phyloP scores from a whole-genome alignment of 2,888 invertebrate species.

The Drosophila antonietae region DNA sequence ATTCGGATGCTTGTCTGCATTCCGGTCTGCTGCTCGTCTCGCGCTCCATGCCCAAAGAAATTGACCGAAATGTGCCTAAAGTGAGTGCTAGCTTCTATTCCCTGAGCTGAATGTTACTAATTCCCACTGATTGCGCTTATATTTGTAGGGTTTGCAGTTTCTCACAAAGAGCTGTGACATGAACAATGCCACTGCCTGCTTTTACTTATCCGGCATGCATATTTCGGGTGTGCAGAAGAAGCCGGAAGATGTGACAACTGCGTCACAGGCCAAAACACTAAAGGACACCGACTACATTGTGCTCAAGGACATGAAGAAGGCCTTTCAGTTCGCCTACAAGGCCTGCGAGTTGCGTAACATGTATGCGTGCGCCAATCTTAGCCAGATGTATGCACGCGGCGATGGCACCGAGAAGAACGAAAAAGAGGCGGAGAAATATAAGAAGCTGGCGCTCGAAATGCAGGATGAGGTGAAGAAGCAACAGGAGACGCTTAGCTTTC shows the following conservation, averaged over 20 bases:
- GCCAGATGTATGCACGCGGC: constrained; percentile 93
- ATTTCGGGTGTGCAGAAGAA: constrained; percentile 89
- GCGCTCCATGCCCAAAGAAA: constrained; percentile 85
- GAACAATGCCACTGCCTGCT: constrained; percentile 90
- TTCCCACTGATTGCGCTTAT: neutral
- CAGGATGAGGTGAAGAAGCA: constrained; percentile 88
- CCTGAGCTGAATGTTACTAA: neutral
- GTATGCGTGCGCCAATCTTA: constrained; percentile 95
- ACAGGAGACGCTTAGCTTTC: constrained; percentile 85
- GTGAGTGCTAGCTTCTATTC: constrained; percentile 69
- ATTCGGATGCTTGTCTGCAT: constrained; percentile 90
- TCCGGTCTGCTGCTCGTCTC: constrained; percentile 90
- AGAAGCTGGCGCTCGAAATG: constrained; percentile 89
- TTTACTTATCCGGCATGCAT: constrained; percentile 92
- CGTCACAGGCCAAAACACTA: constrained; percentile 3
- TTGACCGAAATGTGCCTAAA: constrained; percentile 87
- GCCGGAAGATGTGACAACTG: constrained; percentile 75
- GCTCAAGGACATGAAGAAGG: constrained; percentile 90
- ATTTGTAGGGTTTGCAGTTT: constrained; percentile 86
- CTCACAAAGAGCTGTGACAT: constrained; percentile 87
- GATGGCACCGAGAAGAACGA: constrained; percentile 92
- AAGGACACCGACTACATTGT: constrained; percentile 86
- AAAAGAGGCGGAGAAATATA: constrained; percentile 90
- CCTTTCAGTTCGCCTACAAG: constrained; percentile 90
- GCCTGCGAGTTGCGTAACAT: constrained; percentile 94